These are phyloP conservation scores for Neelides folsomi DNA, from an alignment of 2,888 invertebrate genomes.

Conservation along the genomic window DNA sequence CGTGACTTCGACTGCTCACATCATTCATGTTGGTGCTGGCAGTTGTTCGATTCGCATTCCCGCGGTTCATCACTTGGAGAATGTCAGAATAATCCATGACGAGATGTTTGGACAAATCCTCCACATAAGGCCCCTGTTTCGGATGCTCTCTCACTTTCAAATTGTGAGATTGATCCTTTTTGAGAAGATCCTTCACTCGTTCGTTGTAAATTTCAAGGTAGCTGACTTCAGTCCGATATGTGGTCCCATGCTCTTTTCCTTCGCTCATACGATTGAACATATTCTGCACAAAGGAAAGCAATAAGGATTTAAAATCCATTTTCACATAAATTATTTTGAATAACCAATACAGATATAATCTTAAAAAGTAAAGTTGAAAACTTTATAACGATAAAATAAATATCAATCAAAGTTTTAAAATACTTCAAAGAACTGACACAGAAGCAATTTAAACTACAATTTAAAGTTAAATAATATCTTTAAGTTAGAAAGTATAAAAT, in stretches of 20 bases:
- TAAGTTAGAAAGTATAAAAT: no score
- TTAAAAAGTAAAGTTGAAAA: no score
- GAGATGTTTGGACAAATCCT: conserved; percentile 69
- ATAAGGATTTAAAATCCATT: no score
- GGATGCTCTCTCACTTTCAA: conserved; percentile 68
- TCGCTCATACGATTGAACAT: conserved; percentile 68
- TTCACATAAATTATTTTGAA: no score
- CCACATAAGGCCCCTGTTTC: conserved; percentile 67
- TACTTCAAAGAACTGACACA: no score
- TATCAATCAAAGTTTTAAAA: no score
- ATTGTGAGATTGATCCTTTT: conserved; percentile 45
- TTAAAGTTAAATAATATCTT: no score
- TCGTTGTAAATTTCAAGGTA: conserved; percentile 79
- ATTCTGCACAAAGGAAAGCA: conserved; percentile 37
- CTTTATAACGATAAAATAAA: no score
- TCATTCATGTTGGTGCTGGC: conserved; percentile 87
- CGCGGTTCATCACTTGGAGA: conserved; percentile 63
- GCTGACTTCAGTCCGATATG: conserved; percentile 73
- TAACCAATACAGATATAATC: no score
- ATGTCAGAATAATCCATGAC: conserved; percentile 77
- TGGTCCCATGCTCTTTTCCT: conserved; percentile 65
- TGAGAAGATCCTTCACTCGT: conserved; percentile 56
- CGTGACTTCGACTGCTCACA: conserved; percentile 79
- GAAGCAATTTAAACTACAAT: no score
- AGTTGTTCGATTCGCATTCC: conserved; percentile 69